Evolutionary conservation across 2,888 invertebrate genomes (phyloP), one percentile per base, ranked within the genome.

Genomic region (Thumatha senex): DNA sequence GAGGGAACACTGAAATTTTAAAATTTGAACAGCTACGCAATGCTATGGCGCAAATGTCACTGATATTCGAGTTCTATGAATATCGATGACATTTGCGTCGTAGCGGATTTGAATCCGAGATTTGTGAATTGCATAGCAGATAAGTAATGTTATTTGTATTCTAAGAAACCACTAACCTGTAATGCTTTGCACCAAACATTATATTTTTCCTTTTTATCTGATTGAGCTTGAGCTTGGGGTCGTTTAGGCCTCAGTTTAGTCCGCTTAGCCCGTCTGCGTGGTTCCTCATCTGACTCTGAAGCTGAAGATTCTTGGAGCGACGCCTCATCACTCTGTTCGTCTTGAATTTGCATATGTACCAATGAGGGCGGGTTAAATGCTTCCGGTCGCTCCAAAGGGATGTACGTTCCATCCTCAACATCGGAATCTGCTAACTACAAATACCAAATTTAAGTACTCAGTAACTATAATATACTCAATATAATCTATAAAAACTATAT

Each of bases 171-270:
- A 29, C 33, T 56, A 64, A 89, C 92, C 86, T 91, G 84, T 58
- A 94, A 76, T 18, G 93, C 88, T 56, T 92, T 93, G 60, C 93
- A 93, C 97, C 97, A 97, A 61, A 97, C 93, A 80, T 96, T 95
- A 73, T 96, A 96, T 80, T 95, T 95, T 51, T 94, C 95, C 57
- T 92, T 93, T 63, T 92, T 94, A 14, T 84, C 91, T 0, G 88
- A 65, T 12, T 88, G 86, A 11, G 76, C 46, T 48, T 67, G 78
- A 45, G 74, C 71, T 46, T 74, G 72, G 40, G 81, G 79, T 49
- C 81, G 73, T 43, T 78, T 73, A 36, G 81, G 89, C 4, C 86
- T 80, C 51, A 89, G 65, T 46, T 92, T 89, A 8, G 93, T 92
- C 51, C 93, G 93, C 68, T 95, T 95, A 0, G 86, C 78, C 13